These are phyloP conservation scores for Folsomia manolachei DNA, from an alignment of 2,888 invertebrate genomes.

Conservation along the genomic window DNA sequence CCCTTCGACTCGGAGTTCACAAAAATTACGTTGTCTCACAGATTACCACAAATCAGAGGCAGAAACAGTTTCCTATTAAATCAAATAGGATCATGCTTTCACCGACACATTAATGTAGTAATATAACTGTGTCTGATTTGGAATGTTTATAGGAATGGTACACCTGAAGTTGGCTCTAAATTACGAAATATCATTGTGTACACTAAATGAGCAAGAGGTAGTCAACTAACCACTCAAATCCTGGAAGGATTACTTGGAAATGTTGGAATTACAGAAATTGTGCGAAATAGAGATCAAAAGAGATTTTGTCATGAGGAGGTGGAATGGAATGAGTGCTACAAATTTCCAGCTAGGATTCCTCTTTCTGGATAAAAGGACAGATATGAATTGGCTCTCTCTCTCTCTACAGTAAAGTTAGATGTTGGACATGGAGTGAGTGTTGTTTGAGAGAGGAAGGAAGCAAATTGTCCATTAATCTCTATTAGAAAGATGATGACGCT, in stretches of 20 bases:
- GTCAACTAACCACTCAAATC: no score
- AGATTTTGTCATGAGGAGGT: background rate
- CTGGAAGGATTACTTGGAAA: background rate
- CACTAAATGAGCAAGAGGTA: no score
- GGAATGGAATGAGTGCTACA: no score
- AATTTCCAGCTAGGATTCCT: no score
- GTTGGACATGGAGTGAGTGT: background rate
- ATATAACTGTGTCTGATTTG: no score
- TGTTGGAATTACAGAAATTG: background rate
- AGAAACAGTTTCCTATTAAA: background rate
- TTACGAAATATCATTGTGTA: no score
- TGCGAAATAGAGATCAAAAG: background rate
- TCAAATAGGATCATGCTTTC: no score
- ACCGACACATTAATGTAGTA: no score
- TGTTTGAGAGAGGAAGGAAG: slow-evolving; percentile 6
- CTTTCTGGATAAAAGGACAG: slow-evolving; percentile 3
- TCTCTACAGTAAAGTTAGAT: no score
- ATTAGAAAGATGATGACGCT: slow-evolving; percentile 49
- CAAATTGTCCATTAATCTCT: slow-evolving; percentile 47
- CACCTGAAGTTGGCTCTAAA: no score
- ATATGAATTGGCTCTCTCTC: slow-evolving; percentile 15
- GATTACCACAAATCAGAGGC: background rate
- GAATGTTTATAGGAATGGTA: no score
- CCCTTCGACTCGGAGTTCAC: background rate
- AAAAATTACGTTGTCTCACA: background rate